Conservation (phyloP, 2,113 vertebrate species). For the Sander lucioperca region DNA sequence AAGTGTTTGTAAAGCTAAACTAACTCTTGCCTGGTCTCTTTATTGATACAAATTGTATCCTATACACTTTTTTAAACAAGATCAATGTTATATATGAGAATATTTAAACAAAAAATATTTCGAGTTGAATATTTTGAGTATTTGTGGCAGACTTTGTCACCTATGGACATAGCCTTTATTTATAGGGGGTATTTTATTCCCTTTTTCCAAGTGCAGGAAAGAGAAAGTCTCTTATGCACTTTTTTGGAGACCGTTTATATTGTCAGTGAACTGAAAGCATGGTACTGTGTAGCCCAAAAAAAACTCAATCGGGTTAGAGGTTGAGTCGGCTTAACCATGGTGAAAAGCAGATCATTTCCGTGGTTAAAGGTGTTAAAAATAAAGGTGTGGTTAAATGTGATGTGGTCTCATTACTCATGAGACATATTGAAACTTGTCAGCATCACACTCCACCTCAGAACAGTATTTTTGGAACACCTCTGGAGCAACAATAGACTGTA, state of each 20-base stretch:
- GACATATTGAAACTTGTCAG: neutral
- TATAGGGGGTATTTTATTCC: constrained; percentile 33
- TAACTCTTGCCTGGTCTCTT: constrained; percentile 73
- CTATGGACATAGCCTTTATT: constrained; percentile 44
- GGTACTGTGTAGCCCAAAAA: constrained; percentile 23
- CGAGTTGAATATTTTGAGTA: constrained; percentile 58
- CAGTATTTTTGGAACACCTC: neutral
- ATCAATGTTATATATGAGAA: constrained; percentile 89
- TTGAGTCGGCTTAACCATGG: neutral
- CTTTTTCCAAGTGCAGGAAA: constrained; percentile 37
- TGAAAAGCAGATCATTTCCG: neutral
- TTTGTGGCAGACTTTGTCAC: constrained; percentile 55
- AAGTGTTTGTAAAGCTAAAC: constrained; percentile 41
- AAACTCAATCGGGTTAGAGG: too few relatives aligned
- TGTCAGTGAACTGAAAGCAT: constrained; percentile 26
- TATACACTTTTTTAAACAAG: constrained; percentile 82
- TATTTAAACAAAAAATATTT: constrained; percentile 65
- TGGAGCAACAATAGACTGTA: neutral
- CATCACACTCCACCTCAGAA: neutral
- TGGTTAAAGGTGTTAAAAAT: neutral
- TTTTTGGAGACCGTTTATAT: constrained; percentile 23
- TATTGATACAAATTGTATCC: constrained; percentile 99
- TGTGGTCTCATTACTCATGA: neutral
- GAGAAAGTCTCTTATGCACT: constrained; percentile 37
- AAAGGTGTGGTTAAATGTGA: constrained; percentile 13